phyloP scores from a whole-genome alignment of 92 coral and sea anemone genomes.

The Desmophyllum pertusum region DNA sequence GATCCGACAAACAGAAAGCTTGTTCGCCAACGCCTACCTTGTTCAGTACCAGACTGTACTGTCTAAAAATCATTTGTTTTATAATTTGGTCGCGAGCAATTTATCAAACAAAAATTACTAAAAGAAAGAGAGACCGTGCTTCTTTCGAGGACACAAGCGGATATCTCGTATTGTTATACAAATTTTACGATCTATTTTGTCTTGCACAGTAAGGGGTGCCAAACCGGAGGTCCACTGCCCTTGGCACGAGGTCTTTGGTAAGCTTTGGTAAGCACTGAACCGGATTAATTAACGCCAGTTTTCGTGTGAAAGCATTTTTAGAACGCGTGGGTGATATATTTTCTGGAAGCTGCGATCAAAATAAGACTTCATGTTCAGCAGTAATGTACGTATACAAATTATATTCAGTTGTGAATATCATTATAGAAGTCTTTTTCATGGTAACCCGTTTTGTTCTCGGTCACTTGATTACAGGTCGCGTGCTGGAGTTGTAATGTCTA shows the following conservation, averaged over 20 bases:
- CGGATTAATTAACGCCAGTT: background rate
- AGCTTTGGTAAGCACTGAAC: background rate
- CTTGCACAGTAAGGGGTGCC: conserved; percentile 19
- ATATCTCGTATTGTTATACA: background rate
- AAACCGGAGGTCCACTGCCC: background rate
- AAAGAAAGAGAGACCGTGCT: background rate
- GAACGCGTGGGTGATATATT: background rate
- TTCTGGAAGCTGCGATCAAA: background rate
- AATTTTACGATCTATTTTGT: background rate
- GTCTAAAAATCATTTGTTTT: background rate
- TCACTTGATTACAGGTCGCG: background rate
- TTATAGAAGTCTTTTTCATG: background rate
- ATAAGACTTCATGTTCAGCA: background rate
- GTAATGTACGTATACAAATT: background rate
- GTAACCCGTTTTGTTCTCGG: background rate
- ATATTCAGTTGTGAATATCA: background rate
- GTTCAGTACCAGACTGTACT: background rate
- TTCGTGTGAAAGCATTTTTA: background rate
- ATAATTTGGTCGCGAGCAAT: background rate
- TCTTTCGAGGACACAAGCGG: background rate
- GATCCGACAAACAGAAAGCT: background rate
- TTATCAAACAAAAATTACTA: background rate
- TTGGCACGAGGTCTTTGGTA: conserved; percentile 15
- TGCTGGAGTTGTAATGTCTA: conserved; percentile 10
- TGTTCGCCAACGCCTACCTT: background rate